A percentile compares a stretch with the other conserved stretches of the same genome.
Evolutionary conservation across 2,888 invertebrate genomes (phyloP).

Genomic region (Julus scandinavius): DNA sequence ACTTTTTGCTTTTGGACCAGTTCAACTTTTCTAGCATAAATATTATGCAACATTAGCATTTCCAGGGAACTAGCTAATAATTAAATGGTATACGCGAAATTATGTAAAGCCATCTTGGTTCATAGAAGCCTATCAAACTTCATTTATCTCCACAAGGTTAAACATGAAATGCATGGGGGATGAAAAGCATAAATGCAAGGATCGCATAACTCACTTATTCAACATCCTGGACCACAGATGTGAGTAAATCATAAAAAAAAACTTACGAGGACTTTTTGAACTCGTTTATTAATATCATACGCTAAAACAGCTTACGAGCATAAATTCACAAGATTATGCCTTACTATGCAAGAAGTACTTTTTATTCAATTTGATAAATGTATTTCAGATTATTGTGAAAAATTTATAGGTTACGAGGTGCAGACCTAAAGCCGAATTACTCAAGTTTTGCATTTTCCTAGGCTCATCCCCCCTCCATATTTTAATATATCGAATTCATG

Average conservation of each 20-base stretch:
- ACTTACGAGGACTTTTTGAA: background rate
- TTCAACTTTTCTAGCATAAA: no score
- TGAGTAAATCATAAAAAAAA: background rate
- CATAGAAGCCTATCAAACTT: no score
- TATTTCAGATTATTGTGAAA: background rate
- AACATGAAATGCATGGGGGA: background rate
- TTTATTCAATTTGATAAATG: background rate
- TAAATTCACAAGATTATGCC: background rate
- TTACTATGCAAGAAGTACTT: background rate
- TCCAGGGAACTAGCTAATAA: no score
- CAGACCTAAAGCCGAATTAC: background rate
- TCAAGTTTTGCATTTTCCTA: background rate
- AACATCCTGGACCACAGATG: background rate
- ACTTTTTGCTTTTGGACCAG: no score
- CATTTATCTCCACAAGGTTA: background rate
- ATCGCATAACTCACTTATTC: conserved; percentile 8
- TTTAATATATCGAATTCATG: background rate
- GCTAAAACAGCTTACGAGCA: background rate
- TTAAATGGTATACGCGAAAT: no score
- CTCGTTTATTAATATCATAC: background rate
- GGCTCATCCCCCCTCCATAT: background rate
- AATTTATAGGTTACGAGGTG: background rate
- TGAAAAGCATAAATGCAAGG: background rate
- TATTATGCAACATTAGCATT: no score
- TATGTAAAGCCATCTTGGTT: no score